phyloP scores from a whole-genome alignment of 2,113 vertebrate species.

The Syrmaticus mikado region DNA sequence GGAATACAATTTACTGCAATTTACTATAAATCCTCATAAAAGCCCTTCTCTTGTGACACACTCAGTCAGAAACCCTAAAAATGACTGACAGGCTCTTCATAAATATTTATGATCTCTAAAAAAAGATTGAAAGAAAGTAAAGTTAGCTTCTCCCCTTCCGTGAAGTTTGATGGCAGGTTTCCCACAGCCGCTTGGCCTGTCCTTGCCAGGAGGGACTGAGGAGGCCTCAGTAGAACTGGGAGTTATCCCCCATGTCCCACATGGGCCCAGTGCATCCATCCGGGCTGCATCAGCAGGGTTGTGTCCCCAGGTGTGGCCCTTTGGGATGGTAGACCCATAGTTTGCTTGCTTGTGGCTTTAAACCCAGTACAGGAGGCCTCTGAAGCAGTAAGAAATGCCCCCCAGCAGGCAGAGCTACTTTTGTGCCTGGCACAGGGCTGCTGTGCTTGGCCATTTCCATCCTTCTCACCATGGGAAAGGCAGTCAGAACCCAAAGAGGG shows the following conservation, averaged over 20 bases:
- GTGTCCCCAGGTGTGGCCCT: neutral
- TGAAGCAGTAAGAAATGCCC: neutral
- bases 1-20: slow-evolving; percentile 71
- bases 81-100: slow-evolving; percentile 69
- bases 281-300: fast-evolving
- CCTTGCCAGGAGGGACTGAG: neutral
- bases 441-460: neutral
- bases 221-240: neutral
- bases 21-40: slow-evolving; percentile 69
- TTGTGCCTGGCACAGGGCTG: neutral
- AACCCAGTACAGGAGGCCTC: neutral
- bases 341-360: neutral
- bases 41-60: slow-evolving; percentile 70
- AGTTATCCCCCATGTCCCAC: neutral
- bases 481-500: neutral
- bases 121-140: slow-evolving; percentile 60
- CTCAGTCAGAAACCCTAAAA: slow-evolving; percentile 73
- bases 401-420: neutral
- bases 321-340: neutral
- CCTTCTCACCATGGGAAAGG: neutral
- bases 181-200: neutral
- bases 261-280: neutral
- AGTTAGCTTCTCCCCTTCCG: slow-evolving; percentile 17
- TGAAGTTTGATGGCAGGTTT: neutral
- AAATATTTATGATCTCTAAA: slow-evolving; percentile 73